Evolutionary conservation across 2,113 vertebrate genomes (phyloP).

Genomic region (Pseudonaja textilis): DNA sequence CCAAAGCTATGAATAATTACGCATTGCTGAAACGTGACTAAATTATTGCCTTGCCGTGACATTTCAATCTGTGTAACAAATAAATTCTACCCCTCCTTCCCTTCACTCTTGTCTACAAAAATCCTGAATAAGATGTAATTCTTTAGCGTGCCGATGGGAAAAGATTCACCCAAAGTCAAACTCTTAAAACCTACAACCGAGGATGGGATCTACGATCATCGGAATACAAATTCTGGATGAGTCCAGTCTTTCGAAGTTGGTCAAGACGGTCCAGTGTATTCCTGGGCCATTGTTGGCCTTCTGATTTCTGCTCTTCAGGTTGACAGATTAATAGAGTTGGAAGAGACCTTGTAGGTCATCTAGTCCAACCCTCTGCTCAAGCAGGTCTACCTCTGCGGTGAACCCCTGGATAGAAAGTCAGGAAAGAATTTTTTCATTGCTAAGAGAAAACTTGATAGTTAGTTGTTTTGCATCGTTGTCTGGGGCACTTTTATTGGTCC

Average conservation of each 20-base stretch:
- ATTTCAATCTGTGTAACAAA: conserved; percentile 55
- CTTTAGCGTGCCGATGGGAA: not conserved
- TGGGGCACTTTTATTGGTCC: too few relatives aligned
- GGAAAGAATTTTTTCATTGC: too few relatives aligned
- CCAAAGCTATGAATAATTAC: conserved; percentile 63
- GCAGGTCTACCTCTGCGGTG: too few relatives aligned
- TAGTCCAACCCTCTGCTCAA: not conserved
- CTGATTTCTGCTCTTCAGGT: not conserved
- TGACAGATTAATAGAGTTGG: not conserved
- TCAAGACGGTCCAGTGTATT: not conserved
- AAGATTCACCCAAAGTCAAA: not conserved
- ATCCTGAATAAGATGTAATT: not conserved
- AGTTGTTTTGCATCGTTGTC: too few relatives aligned
- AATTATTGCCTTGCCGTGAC: conserved; percentile 48
- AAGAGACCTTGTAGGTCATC: not conserved
- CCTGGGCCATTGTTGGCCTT: not conserved
- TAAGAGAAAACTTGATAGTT: too few relatives aligned
- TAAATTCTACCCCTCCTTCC: conserved; percentile 23
- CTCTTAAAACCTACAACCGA: too few relatives aligned
- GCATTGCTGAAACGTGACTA: conserved; percentile 58
- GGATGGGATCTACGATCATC: not conserved
- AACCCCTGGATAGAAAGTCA: too few relatives aligned
- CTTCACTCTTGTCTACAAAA: conserved; percentile 1
- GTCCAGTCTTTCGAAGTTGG: not conserved
- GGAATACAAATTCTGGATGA: not conserved